A percentile compares a stretch with the other conserved stretches of the same genome.
phyloP scores from a whole-genome alignment of 2,113 vertebrate genomes.

The Ursus arctos region DNA sequence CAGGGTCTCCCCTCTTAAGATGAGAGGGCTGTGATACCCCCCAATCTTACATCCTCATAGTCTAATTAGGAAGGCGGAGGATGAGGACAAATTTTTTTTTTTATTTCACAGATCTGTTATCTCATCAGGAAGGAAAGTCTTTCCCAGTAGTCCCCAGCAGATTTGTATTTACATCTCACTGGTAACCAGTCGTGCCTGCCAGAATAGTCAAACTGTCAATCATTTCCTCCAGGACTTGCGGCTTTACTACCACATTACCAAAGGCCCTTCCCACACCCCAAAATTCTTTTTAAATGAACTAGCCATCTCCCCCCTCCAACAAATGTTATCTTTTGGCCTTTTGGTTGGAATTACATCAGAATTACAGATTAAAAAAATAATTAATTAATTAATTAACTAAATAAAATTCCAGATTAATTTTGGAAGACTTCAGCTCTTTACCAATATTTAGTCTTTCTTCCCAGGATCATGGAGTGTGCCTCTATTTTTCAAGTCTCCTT shows the following conservation, averaged over 20 bases:
- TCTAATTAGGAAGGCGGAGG: slow-evolving; percentile 2
- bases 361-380: not conserved
- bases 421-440: slow-evolving; percentile 40
- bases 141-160: not conserved
- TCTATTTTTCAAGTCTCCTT: slow-evolving; percentile 45
- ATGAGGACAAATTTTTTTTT: not conserved
- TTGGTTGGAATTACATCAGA: slow-evolving; percentile 49
- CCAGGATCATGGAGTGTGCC: not conserved
- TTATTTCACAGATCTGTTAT: not conserved
- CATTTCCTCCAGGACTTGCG: not conserved
- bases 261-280: not conserved
- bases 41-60: not conserved
- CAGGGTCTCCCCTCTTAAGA: not conserved
- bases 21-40: not conserved
- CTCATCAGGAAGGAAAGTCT: slow-evolving; percentile 25
- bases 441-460: slow-evolving; percentile 32
- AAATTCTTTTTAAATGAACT: slow-evolving; percentile 8
- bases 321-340: not conserved
- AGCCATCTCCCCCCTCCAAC: not conserved
- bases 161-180: slow-evolving; percentile 44
- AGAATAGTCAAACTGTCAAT: slow-evolving; percentile 30
- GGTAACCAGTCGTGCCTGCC: not conserved
- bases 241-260: not conserved
- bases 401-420: slow-evolving; percentile 55
- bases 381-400: not conserved